Base-by-base conservation (phyloP, 2,888 invertebrate genomes). In the Synanthedon vespiformis region DNA sequence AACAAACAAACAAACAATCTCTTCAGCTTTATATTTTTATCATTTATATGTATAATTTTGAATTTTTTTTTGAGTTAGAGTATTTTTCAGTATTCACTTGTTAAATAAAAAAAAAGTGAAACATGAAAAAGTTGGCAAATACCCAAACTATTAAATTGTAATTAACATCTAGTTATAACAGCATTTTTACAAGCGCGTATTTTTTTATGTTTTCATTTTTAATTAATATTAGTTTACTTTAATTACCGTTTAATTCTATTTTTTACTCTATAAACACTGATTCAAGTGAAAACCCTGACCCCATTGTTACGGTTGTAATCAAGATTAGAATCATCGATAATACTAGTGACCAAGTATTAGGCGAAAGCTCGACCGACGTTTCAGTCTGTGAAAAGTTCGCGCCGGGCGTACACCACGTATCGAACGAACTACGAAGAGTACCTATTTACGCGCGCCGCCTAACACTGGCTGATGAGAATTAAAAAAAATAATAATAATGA, bases 261-360 rank as follows among this genome's bases (percentile, higher is more conserved):
- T 48, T 48, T 48, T 48, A 22, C 18, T 10, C 5, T 61, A 57
- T 59, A 61, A 56, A 69, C 65, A 69, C 65, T 64, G 70, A 69
- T 69, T 70, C 64, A 69, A 71, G 73, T 72, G 64, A 64, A n/a
- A 77, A 72, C 84, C 83, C 76, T 85, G 86, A 85, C 85, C 84
- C 71, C 71, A 66, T 75, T 76, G 71, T 71, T 66, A 66, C 61
- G 61, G 65, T 58, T 63, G 68, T 77, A 82, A 84, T 86, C 83
- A 80, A 77, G 85, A 85, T 84, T 66, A 63, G 67, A 80, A 82
- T 76, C 83, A 79, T 74, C 85, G 82, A 85, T 84, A 82, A 66
- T 65, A 71, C 69, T 66, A 75, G 74, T 84, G 83, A 82, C 84
- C 83, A 81, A 74, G 70, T 66, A 59, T 67, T 68, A 64, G 68